A percentile compares a stretch with the other conserved stretches of the same genome.
phyloP scores from a whole-genome alignment of 2,888 invertebrate genomes.

The Hyles lineata region DNA sequence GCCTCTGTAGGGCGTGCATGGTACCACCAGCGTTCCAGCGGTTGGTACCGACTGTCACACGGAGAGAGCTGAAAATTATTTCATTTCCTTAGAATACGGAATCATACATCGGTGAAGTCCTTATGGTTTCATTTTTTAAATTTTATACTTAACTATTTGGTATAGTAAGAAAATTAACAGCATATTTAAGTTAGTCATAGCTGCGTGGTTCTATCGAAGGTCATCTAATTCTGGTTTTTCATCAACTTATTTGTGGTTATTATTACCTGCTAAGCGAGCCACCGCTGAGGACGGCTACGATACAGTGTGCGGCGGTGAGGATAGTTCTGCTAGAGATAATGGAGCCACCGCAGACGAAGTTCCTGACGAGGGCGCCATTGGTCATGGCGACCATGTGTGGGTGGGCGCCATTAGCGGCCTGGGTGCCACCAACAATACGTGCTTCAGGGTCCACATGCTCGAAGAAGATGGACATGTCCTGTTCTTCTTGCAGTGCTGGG shows the following conservation, averaged over 20 bases:
- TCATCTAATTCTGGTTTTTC: no score
- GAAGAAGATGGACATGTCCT: slow-evolving; percentile 59
- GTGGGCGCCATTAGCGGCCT: slow-evolving; percentile 54
- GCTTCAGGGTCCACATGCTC: slow-evolving; percentile 51
- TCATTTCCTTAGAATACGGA: background rate
- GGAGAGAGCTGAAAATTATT: slow-evolving; percentile 51
- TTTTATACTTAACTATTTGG: no score
- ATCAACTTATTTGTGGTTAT: no score
- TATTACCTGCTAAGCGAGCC: slow-evolving; percentile 50
- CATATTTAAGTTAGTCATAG: no score
- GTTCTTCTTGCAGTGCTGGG: slow-evolving; percentile 52
- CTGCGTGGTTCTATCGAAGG: no score
- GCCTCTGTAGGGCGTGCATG: slow-evolving; percentile 51
- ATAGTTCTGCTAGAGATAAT: slow-evolving; percentile 53
- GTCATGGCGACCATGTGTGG: slow-evolving; percentile 65
- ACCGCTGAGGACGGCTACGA: slow-evolving; percentile 51
- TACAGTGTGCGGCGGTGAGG: slow-evolving; percentile 72
- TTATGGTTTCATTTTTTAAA: background rate
- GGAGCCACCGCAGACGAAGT: slow-evolving; percentile 65
- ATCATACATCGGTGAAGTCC: background rate
- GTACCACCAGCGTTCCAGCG: slow-evolving; percentile 62
- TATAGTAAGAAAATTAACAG: no score
- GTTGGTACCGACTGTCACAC: slow-evolving; percentile 64
- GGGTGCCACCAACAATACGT: slow-evolving; percentile 66
- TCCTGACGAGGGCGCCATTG: slow-evolving; percentile 51